Conservation (phyloP, 2,888 invertebrate species). For the Drosophila subsilvestris region DNA sequence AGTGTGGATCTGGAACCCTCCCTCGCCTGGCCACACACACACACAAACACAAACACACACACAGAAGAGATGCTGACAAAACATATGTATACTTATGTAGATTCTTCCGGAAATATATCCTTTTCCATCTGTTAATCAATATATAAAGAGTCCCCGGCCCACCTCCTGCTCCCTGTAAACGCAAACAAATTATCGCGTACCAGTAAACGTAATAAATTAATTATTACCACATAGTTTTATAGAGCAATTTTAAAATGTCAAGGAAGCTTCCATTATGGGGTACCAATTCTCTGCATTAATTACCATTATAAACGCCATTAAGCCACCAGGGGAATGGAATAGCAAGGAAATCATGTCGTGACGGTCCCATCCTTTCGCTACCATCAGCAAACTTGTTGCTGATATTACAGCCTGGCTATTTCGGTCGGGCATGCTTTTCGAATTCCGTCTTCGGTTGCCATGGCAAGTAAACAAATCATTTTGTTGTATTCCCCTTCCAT, state of each 20-base stretch:
- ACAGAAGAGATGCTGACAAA: conserved; percentile 4
- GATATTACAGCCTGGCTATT: not conserved
- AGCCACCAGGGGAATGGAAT: conserved; percentile 22
- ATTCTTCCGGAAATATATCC: conserved; percentile 25
- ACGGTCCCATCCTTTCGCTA: conserved; percentile 29
- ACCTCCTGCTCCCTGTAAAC: conserved; percentile 53
- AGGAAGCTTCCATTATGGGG: conserved; percentile 15
- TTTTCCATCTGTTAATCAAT: conserved; percentile 51
- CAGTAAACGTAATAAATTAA: conserved; percentile 45
- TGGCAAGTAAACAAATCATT: conserved; percentile 61
- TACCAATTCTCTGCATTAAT: conserved; percentile 29
- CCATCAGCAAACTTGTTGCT: conserved; percentile 55
- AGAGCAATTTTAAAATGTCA: conserved; percentile 30
- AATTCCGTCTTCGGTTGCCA: conserved; percentile 51
- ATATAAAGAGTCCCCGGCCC: conserved; percentile 38
- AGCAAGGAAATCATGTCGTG: conserved; percentile 50
- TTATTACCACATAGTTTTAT: conserved; percentile 35
- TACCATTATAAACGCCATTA: conserved; percentile 48
- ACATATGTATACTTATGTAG: not conserved
- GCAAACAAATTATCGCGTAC: conserved; percentile 43
- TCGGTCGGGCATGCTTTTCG: not conserved
- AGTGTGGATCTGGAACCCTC: not conserved
- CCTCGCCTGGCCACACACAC: not conserved
- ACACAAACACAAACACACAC: not conserved
- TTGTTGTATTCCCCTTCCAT: conserved; percentile 60